Base-by-base conservation (phyloP, 2,113 vertebrate genomes). In the Lagopus leucura region DNA sequence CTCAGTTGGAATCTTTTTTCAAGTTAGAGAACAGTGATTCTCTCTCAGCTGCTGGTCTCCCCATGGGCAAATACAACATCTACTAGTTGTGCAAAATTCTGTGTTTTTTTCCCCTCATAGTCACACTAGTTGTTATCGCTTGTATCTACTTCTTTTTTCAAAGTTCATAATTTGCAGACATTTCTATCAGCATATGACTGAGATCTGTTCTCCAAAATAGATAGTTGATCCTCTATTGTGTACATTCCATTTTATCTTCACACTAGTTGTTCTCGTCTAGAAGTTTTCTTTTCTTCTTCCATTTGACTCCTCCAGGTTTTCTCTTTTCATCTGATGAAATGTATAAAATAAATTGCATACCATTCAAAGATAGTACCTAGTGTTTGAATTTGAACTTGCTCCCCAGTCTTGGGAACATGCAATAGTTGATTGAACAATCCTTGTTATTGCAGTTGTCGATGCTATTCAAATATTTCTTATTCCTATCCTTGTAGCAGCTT, bases 111-210 rank as follows among this genome's bases (percentile, higher is more conserved):
- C 82, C 93, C 30, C 25, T 87, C 88, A 72, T 19, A 73, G 47
- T 88, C 89, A 86, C 64, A 77, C 65, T 38, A 61, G 17, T 94
- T 96, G 72, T 74, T 82, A 64, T 61, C 64, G 83, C 81, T 93
- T 94, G 19, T 73, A 63, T 60, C 47, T 93, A 38, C 10, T 94
- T 89, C 18, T 48, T 94, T 94, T 89, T 95, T 80, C 55, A 71
- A n/a, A 94, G 74, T 90, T 91, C 43, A 42, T 86, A 55, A 93
- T 96, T 96, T 96, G 50, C 74, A 95, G 70, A 95, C 79, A 95
- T 61, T 96, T 95, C 94, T 95, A 43, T 43, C 86, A 88, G 42
- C 88, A 70, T 52, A 95, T 75, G 67, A 88, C 91, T 87, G 69
- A 92, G 52, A 52, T 84, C 88, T 87, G 43, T 92, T 93, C 55